Evolutionary conservation across 2,113 vertebrate species (phyloP).

Genomic region (Aythya baeri): DNA sequence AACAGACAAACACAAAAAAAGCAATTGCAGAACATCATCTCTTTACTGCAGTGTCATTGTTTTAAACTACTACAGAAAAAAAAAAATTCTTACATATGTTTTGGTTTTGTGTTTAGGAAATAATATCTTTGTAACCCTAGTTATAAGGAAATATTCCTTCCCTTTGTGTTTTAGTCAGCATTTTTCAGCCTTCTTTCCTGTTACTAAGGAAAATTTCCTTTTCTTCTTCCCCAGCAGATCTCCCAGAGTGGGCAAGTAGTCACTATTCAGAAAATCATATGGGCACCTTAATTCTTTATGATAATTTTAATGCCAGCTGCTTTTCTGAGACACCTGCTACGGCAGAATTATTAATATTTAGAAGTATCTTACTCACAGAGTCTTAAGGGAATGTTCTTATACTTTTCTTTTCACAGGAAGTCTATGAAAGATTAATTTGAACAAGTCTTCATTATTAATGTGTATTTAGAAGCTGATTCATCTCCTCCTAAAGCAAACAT

Average conservation of each 20-base stretch:
- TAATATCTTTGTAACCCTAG: background rate
- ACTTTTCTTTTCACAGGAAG: background rate
- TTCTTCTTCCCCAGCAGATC: background rate
- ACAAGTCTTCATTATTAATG: background rate
- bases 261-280: background rate
- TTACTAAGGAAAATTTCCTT: background rate
- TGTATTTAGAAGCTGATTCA: background rate
- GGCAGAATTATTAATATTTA: background rate
- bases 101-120: background rate
- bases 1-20: background rate
- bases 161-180: background rate
- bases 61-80: background rate
- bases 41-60: background rate
- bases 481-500: background rate
- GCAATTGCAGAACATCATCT: background rate
- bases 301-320: background rate
- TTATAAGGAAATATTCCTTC: background rate
- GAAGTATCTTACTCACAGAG: background rate
- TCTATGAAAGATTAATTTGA: slow-evolving; percentile 5
- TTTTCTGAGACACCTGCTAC: background rate
- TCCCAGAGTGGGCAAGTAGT: background rate
- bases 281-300: background rate
- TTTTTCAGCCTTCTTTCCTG: background rate
- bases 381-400: background rate
- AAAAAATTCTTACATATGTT: background rate